Evolutionary conservation across 2,113 vertebrate genomes (phyloP).

Genomic region (Eolophus roseicapilla): DNA sequence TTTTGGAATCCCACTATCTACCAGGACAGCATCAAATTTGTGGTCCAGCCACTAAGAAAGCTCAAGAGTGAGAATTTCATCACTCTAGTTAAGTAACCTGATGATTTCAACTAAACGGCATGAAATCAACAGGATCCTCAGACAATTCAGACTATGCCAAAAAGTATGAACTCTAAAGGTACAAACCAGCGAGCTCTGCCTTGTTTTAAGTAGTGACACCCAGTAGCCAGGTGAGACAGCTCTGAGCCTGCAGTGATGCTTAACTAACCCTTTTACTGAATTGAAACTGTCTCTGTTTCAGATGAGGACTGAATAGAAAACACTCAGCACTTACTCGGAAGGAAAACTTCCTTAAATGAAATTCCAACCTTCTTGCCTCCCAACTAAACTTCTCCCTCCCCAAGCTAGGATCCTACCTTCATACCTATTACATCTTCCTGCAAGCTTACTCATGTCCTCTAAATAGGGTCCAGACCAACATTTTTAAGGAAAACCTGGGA

Average conservation of each 20-base stretch:
- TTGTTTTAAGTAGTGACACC: rapidly evolving
- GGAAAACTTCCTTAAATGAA: neutral
- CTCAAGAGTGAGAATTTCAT: neutral
- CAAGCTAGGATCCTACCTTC: neutral
- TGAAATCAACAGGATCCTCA: neutral
- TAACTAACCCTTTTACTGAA: neutral
- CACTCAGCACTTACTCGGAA: neutral
- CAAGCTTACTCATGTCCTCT: neutral
- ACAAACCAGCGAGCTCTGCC: neutral
- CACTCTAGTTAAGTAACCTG: neutral
- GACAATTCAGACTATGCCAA: neutral
- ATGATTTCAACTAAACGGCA: neutral
- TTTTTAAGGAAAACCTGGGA: neutral
- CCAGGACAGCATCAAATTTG: neutral
- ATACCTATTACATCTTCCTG: neutral
- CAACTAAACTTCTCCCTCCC: neutral
- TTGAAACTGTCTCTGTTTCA: neutral
- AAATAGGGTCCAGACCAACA: neutral
- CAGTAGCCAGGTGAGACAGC: neutral
- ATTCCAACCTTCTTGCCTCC: neutral
- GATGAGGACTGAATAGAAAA: neutral
- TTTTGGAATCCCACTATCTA: neutral
- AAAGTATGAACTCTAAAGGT: neutral
- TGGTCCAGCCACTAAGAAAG: neutral
- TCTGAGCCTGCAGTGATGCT: neutral